Evolutionary conservation across 2,888 invertebrate species (phyloP).

Genomic region (Dicyrtoma fusca): DNA sequence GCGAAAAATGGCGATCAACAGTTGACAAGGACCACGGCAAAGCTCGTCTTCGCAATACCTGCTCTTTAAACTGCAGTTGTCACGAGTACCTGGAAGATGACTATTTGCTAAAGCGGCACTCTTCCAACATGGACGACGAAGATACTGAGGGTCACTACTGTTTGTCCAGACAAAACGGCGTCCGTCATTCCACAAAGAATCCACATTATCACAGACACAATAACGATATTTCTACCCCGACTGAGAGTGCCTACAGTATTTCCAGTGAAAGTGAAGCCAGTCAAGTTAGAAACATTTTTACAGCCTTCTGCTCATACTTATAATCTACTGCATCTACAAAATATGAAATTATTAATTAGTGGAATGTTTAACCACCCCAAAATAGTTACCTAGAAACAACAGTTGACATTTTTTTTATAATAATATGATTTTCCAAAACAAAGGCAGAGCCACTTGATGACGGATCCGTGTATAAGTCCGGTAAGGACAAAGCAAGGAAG

Average conservation of each 20-base stretch:
- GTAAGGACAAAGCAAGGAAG: slow-evolving; percentile 26
- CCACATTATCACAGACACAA: background rate
- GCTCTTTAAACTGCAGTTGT: slow-evolving; percentile 23
- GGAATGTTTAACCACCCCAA: background rate
- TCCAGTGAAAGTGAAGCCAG: slow-evolving; percentile 53
- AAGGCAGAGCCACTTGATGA: background rate
- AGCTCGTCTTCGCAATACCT: slow-evolving; percentile 19
- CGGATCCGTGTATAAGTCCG: background rate
- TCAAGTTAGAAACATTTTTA: too few relatives aligned
- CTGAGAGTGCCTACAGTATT: slow-evolving; percentile 40
- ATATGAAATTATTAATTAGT: too few relatives aligned
- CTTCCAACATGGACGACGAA: background rate
- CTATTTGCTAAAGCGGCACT: background rate
- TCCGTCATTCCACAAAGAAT: slow-evolving; percentile 21
- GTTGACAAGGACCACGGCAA: background rate
- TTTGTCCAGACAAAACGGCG: slow-evolving; percentile 34
- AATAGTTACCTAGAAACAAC: too few relatives aligned
- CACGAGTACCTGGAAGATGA: slow-evolving; percentile 19
- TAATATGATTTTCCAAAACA: too few relatives aligned
- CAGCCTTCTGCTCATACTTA: too few relatives aligned
- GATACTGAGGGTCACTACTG: slow-evolving; percentile 14
- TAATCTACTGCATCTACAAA: too few relatives aligned
- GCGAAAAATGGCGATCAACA: slow-evolving; percentile 22
- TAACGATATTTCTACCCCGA: background rate
- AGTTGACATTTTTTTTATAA: too few relatives aligned